Base-by-base conservation (phyloP, 2,797 vertebrate genomes). In the Coccyzus lansbergi region DNA sequence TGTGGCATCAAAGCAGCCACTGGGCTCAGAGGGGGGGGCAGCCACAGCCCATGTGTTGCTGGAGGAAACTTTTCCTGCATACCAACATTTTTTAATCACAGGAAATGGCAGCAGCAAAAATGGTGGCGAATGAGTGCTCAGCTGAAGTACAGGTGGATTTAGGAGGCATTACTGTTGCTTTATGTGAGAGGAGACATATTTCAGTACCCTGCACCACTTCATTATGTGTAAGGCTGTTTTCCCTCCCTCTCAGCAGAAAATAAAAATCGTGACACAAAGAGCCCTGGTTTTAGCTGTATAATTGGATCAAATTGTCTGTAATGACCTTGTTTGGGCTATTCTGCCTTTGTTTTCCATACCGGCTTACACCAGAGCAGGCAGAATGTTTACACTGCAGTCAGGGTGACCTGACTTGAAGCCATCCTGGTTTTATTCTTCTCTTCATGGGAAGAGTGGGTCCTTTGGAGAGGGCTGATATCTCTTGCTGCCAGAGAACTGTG, bases 31-130 rank as follows among this genome's bases (percentile, higher is more conserved):
- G 70, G 69, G 36, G 85, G 78, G 84, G 77, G 59, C 1, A 3
- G 65, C 80, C 1, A 0, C 91, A 82, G 69, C 44, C 62, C 60
- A 56, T 6, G 7, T 4, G 6, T 59, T 86, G 92, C 64, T 2
- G 0, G 51, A 93, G 89, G 77, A 93, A 94, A 91, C 92, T 95
- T 93, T 92, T 92, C 89, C 91, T 91, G 91, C 80, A 90, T 90
- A 74, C 75, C 83, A 88, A 92, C 69, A 74, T 48, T 88, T 95
- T 93, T 90, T 51, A 88, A 90, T 44, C 2, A 1, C 63, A 40
- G 52, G 14, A 56, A 92, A 95, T 20, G 67, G 63, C 42, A 69
- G 11, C 5, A 1, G 33, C 4, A 2, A 67, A 44, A 60, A 29
- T 4, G 4, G 38, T 48, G 56, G 64, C 53, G 59, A 84, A 91